Evolutionary conservation across 2,113 vertebrate genomes (phyloP).

Genomic region (Rostratula benghalensis): DNA sequence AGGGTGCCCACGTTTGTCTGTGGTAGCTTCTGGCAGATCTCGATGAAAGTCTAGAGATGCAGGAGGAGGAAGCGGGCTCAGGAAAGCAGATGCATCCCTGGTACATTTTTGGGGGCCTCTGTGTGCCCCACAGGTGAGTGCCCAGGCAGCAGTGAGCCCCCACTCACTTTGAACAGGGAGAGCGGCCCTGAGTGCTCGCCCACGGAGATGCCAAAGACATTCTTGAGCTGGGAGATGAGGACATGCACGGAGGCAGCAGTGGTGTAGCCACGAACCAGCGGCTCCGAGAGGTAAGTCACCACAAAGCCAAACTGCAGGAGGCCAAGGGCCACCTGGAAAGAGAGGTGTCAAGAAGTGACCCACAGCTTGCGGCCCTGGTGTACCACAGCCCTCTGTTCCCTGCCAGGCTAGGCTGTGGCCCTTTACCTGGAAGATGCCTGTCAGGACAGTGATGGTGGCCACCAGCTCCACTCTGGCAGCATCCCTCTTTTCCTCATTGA

Average conservation of each 20-base stretch:
- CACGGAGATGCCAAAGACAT: slow-evolving; percentile 83
- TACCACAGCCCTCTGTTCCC: rapidly evolving
- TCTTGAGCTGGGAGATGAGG: slow-evolving; percentile 92
- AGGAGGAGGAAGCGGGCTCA: neutral
- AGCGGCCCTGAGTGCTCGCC: slow-evolving; percentile 79
- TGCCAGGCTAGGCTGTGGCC: neutral
- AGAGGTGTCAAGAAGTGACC: neutral
- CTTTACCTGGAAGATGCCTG: slow-evolving; percentile 88
- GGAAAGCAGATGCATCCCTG: neutral
- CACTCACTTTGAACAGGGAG: slow-evolving; percentile 86
- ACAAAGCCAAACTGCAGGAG: slow-evolving; percentile 92
- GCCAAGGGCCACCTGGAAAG: slow-evolving; percentile 84
- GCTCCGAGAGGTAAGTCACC: slow-evolving; percentile 95
- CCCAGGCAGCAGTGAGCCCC: neutral
- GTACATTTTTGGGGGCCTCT: neutral
- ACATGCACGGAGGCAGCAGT: slow-evolving; percentile 90
- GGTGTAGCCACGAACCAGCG: slow-evolving; percentile 90
- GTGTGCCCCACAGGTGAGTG: rapidly evolving
- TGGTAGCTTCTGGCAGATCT: slow-evolving; percentile 80
- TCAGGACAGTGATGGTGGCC: slow-evolving; percentile 84
- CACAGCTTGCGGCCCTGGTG: rapidly evolving
- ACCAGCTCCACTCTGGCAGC: slow-evolving; percentile 80
- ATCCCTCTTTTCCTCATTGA: slow-evolving; percentile 65
- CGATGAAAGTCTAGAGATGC: slow-evolving; percentile 77
- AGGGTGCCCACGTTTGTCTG: slow-evolving; percentile 77